phyloP scores from a whole-genome alignment of 2,113 vertebrate genomes.

The Garra rufa region DNA sequence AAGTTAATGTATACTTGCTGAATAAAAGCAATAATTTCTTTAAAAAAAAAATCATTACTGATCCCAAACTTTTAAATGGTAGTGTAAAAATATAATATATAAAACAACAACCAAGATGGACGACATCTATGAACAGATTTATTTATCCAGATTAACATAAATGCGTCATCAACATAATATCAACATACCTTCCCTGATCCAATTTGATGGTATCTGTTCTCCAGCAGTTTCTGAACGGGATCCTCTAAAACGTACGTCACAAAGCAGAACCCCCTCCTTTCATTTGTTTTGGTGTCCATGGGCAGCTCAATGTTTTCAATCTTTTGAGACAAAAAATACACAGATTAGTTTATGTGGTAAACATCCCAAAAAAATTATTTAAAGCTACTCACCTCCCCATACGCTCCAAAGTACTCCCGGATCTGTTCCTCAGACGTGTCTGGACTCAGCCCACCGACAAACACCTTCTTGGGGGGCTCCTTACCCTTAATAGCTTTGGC shows the following conservation, averaged over 20 bases:
- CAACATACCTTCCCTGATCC: constrained; percentile 86
- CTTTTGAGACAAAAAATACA: constrained; percentile 67
- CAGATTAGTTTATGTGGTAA: not conserved
- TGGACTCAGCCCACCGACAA: constrained; percentile 88
- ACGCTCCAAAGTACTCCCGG: constrained; percentile 87
- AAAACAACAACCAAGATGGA: too few relatives aligned
- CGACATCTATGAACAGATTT: too few relatives aligned
- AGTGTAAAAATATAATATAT: too few relatives aligned
- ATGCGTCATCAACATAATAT: too few relatives aligned
- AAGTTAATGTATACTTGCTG: too few relatives aligned
- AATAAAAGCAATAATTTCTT: too few relatives aligned
- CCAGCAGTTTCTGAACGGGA: constrained; percentile 88
- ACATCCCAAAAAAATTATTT: not conserved
- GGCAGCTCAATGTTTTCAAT: constrained; percentile 91
- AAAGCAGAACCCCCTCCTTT: constrained; percentile 89
- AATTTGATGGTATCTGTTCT: constrained; percentile 89
- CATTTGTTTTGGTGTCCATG: constrained; percentile 89
- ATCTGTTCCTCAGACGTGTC: constrained; percentile 89
- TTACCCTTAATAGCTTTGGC: constrained; percentile 89
- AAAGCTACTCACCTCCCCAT: constrained; percentile 80
- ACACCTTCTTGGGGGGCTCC: constrained; percentile 88
- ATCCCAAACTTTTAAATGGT: too few relatives aligned
- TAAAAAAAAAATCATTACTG: too few relatives aligned
- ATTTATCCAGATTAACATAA: too few relatives aligned
- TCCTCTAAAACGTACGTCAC: constrained; percentile 87